A percentile compares a stretch with the other conserved stretches of the same genome.
Conservation (phyloP, 2,797 vertebrate species). For the Tokudaia muenninki region DNA sequence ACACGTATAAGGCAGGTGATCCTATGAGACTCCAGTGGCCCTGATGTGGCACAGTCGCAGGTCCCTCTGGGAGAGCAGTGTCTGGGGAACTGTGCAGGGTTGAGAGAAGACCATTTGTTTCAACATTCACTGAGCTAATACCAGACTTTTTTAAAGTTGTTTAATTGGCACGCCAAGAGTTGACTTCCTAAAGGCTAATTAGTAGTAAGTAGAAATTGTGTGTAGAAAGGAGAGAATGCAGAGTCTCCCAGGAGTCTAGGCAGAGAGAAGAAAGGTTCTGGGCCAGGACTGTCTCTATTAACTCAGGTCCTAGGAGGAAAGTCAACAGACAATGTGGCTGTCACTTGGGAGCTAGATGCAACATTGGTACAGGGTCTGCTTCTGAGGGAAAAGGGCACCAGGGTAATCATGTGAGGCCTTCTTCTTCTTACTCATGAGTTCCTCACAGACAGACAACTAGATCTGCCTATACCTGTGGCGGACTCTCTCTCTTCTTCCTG, state of each 20-base stretch:
- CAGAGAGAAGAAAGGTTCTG: background rate
- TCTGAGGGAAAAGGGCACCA: background rate
- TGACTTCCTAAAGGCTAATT: background rate
- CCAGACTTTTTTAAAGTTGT: background rate
- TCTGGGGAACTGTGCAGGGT: background rate
- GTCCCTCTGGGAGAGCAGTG: background rate
- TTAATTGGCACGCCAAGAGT: background rate
- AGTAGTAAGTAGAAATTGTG: background rate
- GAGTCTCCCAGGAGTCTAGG: background rate
- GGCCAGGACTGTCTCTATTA: background rate
- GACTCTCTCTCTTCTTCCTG: background rate
- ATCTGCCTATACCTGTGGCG: background rate
- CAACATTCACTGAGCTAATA: background rate
- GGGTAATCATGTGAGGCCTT: background rate
- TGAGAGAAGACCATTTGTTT: background rate
- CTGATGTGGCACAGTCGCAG: accelerated
- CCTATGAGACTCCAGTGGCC: background rate
- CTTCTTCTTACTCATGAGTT: background rate
- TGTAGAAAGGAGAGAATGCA: background rate
- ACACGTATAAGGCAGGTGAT: background rate
- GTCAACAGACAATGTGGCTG: background rate
- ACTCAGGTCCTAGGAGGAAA: background rate
- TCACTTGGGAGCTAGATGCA: background rate
- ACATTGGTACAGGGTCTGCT: background rate
- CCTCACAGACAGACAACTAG: background rate